A percentile compares a stretch with the other conserved stretches of the same genome.
Evolutionary conservation across 2,888 invertebrate species (phyloP).

Genomic region (Ennomos quercinarius): DNA sequence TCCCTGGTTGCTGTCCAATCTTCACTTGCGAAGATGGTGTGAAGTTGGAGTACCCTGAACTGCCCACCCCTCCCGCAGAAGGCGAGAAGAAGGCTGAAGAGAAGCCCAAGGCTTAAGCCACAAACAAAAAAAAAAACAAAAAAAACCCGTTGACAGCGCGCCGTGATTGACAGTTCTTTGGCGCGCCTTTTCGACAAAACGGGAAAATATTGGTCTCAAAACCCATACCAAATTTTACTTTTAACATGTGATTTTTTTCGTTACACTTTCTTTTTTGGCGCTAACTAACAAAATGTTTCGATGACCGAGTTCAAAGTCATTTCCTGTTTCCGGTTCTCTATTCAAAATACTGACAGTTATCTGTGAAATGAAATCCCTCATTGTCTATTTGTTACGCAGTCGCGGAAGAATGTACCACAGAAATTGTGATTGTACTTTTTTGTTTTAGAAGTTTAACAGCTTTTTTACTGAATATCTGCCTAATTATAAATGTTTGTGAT

Average conservation of each 20-base stretch:
- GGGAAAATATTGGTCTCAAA: constrained; percentile 58
- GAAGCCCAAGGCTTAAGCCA: constrained; percentile 70
- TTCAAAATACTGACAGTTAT: constrained; percentile 46
- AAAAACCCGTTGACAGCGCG: constrained; percentile 30
- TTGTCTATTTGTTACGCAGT: constrained; percentile 25
- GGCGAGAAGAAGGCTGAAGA: constrained; percentile 66
- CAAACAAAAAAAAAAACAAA: constrained; percentile 28
- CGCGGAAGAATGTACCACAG: constrained; percentile 20
- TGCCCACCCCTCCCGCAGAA: constrained; percentile 81
- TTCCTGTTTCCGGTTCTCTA: constrained; percentile 70
- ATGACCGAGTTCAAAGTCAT: constrained; percentile 51
- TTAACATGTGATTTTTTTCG: constrained; percentile 30
- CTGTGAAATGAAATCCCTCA: constrained; percentile 17
- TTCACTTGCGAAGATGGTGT: constrained; percentile 95
- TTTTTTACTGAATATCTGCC: constrained; percentile 79
- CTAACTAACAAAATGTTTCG: constrained; percentile 24
- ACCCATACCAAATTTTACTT: constrained; percentile 55
- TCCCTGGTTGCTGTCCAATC: constrained; percentile 94
- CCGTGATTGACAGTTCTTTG: constrained; percentile 22
- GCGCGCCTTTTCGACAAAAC: constrained; percentile 22
- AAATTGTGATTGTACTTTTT: constrained; percentile 40
- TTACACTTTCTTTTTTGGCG: constrained; percentile 33
- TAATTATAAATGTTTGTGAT: constrained; percentile 78
- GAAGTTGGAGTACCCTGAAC: constrained; percentile 94
- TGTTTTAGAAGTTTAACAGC: constrained; percentile 76